Conservation (phyloP, 2,797 vertebrate genomes). For the Pelodytes ibericus region DNA sequence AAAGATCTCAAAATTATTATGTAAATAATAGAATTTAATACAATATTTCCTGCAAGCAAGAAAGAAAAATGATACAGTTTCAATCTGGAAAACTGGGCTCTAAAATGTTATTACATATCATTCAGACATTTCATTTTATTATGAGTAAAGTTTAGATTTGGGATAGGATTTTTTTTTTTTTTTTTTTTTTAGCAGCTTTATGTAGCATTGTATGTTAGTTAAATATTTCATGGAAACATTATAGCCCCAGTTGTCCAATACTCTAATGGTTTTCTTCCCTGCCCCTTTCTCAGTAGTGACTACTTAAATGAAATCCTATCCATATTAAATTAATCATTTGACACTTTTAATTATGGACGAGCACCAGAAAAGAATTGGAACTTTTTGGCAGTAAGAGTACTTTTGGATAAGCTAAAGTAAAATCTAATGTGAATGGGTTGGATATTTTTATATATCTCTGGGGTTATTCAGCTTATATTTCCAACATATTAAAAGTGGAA, state of each 20-base stretch:
- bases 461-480: neutral
- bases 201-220: neutral
- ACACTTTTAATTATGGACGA: constrained; percentile 23
- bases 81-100: too few species aligned
- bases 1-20: too few species aligned
- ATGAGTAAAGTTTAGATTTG: too few species aligned
- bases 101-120: too few species aligned
- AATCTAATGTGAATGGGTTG: neutral
- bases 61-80: too few species aligned
- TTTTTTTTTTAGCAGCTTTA: too few species aligned
- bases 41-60: too few species aligned
- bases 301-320: constrained; percentile 7
- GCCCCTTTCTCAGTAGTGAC: neutral
- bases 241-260: neutral
- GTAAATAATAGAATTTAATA: too few species aligned
- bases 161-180: too few species aligned
- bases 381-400: neutral
- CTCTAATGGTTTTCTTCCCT: neutral
- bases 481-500: neutral
- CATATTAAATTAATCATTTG: constrained; percentile 25
- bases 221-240: neutral
- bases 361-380: constrained; percentile 7
- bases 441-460: too few species aligned
- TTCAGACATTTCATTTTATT: too few species aligned
- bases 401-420: neutral